Base-by-base conservation (phyloP, 2,888 invertebrate genomes). In the Platycnemis pennipes region DNA sequence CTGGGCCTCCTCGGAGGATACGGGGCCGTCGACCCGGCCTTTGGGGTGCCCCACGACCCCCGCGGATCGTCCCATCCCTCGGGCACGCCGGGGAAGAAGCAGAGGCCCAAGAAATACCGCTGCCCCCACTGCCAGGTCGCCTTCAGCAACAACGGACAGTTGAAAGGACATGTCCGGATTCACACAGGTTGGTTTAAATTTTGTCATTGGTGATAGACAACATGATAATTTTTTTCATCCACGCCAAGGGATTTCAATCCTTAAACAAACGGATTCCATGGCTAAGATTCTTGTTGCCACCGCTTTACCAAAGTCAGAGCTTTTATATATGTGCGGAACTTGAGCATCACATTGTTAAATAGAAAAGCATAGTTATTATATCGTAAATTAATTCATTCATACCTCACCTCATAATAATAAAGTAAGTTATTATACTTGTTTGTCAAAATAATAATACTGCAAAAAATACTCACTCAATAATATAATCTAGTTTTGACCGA, bases 71-170 rank as follows among this genome's bases (percentile, higher is more conserved):
- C 56, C 5, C 19, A 37, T 19, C 87, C 87, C 5, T 26, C 44
- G 86, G 53, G 69, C 26, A 31, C 45, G 31, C 22, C 37, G n/a
- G 95, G 95, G 26, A 95, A 95, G 94, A 95, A 96, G 94, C 96
- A 96, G 94, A 95, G 96, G 86, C 96, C 96, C 0, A 96, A 96
- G 95, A 95, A 96, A 94, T 96, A 96, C 95, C 95, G 96, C n/a
- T 96, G 96, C 95, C 96, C 98, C 0, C 98, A 98, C 95, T 99
- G 99, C 96, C 97, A 98, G 95, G 98, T 98, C 0, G 98, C 98
- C 0, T 99, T 99, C 96, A 99, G 99, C n/a, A 99, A 99, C 96
- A 99, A 99, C 96, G 99, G 99, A 0, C 99, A 99, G 95, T 97
- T 99, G 0, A 98, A 98, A 96, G 99, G 99, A 31, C 99, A 99